Evolutionary conservation across 2,797 vertebrate species (phyloP), one percentile per base, ranked within the genome.

Genomic region (Tachyglossus aculeatus): DNA sequence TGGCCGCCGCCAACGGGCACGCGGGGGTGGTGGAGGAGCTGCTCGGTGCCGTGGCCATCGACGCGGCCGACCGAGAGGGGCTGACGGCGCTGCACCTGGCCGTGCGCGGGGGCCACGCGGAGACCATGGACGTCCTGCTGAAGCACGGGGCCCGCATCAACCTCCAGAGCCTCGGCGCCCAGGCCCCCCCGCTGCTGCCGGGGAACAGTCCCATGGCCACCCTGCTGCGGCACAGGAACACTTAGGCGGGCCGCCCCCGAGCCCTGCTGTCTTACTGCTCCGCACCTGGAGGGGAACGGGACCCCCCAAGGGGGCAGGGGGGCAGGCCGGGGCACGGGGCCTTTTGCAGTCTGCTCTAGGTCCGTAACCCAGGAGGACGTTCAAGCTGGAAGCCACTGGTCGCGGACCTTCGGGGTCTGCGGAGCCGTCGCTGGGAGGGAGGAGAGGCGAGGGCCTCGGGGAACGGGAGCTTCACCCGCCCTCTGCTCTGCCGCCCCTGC

Each of bases 1-100:
- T 96, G 15, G 96, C 97, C 0, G 96, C 95, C 0, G 96, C 96
- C 43, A 88, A 77, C 0, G 95, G 96, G 64, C 95, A 97, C 81
- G 80, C 90, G 0, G 95, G 97, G 36, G 94, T 97, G 7, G 89
- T 95, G 5, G 94, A 94, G 55, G 96, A 95, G 88, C 92, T 98
- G 29, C 85, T 86, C 37, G 92, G 88, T 2, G 85, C 89, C 0
- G 94, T 93, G 0, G 91, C 79, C 0, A 74, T 92, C 5, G 5
- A 91, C 11, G 22, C 93, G 38, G 59, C 80, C 0, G 96, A 98
- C 0, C 81, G 89, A 0, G 92, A 93, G 62, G 95, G 95, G 9
- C 91, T 95, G 55, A 94, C 89, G 0, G 94, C 95, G 0, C 78
- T 97, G 11, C 95, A 96, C 58, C 88, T 97, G 83, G 96, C 96